phyloP scores from a whole-genome alignment of 2,113 vertebrate species.

The Thunnus maccoyii region DNA sequence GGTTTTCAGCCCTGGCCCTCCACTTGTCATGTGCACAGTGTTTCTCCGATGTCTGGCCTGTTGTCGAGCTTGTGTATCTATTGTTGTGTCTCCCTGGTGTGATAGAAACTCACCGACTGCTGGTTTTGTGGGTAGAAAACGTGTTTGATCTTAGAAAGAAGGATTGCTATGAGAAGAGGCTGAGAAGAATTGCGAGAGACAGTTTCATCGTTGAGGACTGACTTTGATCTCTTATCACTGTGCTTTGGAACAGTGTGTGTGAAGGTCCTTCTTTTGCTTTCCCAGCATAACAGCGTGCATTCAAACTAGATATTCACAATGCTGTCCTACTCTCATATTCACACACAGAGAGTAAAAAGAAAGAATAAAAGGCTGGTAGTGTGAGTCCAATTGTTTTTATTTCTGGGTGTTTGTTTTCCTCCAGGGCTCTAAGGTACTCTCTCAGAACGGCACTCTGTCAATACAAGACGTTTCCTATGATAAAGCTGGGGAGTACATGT shows the following conservation, averaged over 20 bases:
- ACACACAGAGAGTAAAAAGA: not conserved
- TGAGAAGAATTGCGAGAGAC: constrained; percentile 47
- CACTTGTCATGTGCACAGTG: constrained; percentile 39
- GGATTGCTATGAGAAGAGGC: constrained; percentile 65
- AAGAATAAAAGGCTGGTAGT: not conserved
- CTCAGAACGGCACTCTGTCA: constrained; percentile 69
- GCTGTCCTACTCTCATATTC: constrained; percentile 16
- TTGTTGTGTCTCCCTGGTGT: constrained; percentile 71
- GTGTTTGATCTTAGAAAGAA: constrained; percentile 55
- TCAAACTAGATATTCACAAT: constrained; percentile 22
- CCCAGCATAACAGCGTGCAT: constrained; percentile 41
- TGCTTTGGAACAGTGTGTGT: constrained; percentile 47
- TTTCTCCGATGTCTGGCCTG: constrained; percentile 41
- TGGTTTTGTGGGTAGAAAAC: constrained; percentile 39
- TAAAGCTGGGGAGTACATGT: constrained; percentile 84
- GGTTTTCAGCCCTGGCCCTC: constrained; percentile 23
- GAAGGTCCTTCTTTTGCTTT: constrained; percentile 52
- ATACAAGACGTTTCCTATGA: constrained; percentile 75
- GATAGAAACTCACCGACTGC: constrained; percentile 37
- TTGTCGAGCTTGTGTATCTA: constrained; percentile 58
- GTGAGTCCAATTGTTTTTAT: constrained; percentile 33
- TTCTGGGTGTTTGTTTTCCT: constrained; percentile 49
- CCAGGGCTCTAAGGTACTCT: constrained; percentile 79
- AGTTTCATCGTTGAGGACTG: constrained; percentile 51
- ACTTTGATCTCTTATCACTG: constrained; percentile 64